phyloP scores from a whole-genome alignment of 2,888 invertebrate genomes.

The Cremastinae sp. region DNA sequence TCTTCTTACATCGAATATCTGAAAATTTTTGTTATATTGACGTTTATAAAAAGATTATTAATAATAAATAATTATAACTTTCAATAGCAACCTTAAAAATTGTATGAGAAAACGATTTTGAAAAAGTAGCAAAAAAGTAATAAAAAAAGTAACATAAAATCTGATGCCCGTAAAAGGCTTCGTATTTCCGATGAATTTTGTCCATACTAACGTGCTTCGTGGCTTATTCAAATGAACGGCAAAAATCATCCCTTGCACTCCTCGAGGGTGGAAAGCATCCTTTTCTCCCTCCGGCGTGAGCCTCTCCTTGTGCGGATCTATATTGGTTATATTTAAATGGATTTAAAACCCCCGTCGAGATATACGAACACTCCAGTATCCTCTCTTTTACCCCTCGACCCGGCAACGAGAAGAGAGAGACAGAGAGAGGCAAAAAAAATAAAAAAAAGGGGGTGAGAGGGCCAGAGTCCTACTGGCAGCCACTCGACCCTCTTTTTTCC shows the following conservation, averaged over 20 bases:
- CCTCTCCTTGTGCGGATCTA: conserved; percentile 61
- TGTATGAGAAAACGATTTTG: no score
- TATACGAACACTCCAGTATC: conserved; percentile 31
- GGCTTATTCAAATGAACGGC: conserved; percentile 78
- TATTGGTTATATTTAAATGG: conserved; percentile 77
- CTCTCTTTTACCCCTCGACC: conserved; percentile 35
- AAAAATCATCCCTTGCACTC: conserved; percentile 74
- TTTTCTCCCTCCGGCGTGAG: conserved; percentile 26
- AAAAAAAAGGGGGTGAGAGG: neutral
- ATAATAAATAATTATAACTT: no score
- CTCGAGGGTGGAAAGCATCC: conserved; percentile 65
- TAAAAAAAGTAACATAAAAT: no score
- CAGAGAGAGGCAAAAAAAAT: conserved; percentile 11
- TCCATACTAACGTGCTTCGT: conserved; percentile 67
- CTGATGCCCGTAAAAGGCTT: conserved; percentile 1
- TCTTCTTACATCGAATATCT: no score
- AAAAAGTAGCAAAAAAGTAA: no score
- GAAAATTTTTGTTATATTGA: no score
- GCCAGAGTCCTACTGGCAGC: conserved; percentile 47
- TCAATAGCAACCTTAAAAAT: no score
- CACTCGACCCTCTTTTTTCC: conserved; percentile 51
- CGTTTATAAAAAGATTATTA: no score
- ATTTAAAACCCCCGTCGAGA: conserved; percentile 71
- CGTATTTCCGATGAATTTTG: conserved; percentile 14
- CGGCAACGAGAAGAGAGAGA: conserved; percentile 17